These are phyloP conservation scores for Neoseiulus cucumeris DNA, from an alignment of 1,140 invertebrate genomes.

Conservation along the genomic window DNA sequence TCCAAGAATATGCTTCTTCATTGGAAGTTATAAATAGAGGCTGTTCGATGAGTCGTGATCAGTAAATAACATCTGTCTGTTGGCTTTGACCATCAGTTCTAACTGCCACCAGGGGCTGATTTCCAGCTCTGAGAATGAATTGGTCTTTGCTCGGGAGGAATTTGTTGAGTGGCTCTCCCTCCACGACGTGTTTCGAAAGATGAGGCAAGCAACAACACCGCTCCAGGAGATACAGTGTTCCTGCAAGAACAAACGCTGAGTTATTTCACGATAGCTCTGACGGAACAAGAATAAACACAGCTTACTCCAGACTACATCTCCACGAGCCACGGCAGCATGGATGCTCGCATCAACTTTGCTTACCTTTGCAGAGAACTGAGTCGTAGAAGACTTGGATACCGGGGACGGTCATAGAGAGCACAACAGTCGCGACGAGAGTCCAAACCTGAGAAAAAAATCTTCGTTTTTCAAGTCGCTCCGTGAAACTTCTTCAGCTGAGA, in stretches of 20 bases:
- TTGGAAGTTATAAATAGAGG: too few relatives aligned
- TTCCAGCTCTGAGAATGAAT: not conserved
- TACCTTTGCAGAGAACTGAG: not conserved
- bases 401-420: not conserved
- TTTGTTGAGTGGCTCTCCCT: not conserved
- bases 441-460: not conserved
- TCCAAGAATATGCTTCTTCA: too few relatives aligned
- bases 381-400: not conserved
- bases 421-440: not conserved
- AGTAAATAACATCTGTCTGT: not conserved
- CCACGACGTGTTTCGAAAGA: not conserved
- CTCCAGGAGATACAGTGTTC: not conserved
- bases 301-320: too few relatives aligned
- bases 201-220: not conserved
- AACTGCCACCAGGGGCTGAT: not conserved
- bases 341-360: too few relatives aligned
- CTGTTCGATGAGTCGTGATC: too few relatives aligned
- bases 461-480: not conserved
- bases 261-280: too few relatives aligned
- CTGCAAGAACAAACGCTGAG: too few relatives aligned
- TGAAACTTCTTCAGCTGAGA: not conserved
- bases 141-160: not conserved
- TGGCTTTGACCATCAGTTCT: not conserved
- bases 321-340: too few relatives aligned
- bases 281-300: too few relatives aligned